Base-by-base conservation (phyloP, 2,797 vertebrate genomes). In the Chrosomus eos region DNA sequence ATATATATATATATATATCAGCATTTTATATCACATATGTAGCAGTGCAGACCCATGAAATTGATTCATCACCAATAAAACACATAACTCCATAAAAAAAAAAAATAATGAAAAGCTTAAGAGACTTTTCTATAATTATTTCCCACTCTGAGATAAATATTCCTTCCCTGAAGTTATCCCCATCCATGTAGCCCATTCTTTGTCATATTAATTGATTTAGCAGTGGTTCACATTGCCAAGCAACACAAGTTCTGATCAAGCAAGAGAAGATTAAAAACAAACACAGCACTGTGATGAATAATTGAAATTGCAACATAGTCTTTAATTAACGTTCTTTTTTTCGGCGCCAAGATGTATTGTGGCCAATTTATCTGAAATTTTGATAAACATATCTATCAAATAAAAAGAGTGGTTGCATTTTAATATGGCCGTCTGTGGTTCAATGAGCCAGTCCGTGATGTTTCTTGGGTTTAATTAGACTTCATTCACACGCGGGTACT, bases 301-400 rank as follows among this genome's bases (percentile, higher is more conserved):
- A 86, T 86, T 85, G 83, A 88, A 91, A 87, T 68, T 78, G 60
- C 58, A 19, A 83, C 71, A 19, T 87, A 74, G 84, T 31, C 89
- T 91, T 91, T 88, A 92, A 93, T 92, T 91, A 91, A 82, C 88
- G 66, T 43, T 38, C 55, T 62, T 70, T 91, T 92, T 60, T 92
- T 90, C 26, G 72, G 43, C 36, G 73, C 83, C 88, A 91, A 53
- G 58, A 60, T 76, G 45, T n/a, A 86, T 85, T 92, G 88, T 90
- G 82, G 82, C 66, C 86, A 90, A 88, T 93, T 91, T 88, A 93
- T 93, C 82, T 80, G 6, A 84, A 91, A 90, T 89, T 86, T 87
- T 80, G 88, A 92, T 91, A 90, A 93, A 92, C 89, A 91, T 90
- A 91, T 92, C 88, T 75, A 72, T 93, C 91, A 93, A 92, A 92